Evolutionary conservation across 2,888 invertebrate species (phyloP).

Genomic region (Pecten maximus): DNA sequence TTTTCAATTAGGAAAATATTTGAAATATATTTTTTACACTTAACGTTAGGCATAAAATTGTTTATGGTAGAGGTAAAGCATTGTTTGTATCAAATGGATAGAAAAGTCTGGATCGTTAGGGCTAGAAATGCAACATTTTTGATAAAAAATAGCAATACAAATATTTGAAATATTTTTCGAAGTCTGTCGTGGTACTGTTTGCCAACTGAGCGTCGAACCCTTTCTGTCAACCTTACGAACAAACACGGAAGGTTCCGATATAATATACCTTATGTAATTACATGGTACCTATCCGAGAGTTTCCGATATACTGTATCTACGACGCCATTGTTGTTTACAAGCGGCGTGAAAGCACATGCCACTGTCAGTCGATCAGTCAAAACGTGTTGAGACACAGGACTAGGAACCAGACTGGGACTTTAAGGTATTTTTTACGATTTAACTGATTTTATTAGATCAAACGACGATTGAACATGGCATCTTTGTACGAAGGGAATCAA

Average conservation of each 20-base stretch:
- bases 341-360: conserved; percentile 38
- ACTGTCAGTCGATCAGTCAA: conserved; percentile 24
- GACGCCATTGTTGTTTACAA: conserved; percentile 54
- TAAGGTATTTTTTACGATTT: neutral
- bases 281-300: neutral
- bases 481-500: too few relatives aligned
- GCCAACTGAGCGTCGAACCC: neutral
- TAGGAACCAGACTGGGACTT: neutral
- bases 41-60: too few relatives aligned
- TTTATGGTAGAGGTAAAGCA: too few relatives aligned
- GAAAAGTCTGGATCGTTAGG: too few relatives aligned
- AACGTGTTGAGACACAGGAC: conserved; percentile 24
- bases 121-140: too few relatives aligned
- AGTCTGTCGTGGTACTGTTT: too few relatives aligned
- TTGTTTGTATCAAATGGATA: too few relatives aligned
- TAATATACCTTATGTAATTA: neutral
- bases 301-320: conserved; percentile 46
- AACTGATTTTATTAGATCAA: neutral
- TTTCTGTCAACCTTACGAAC: neutral
- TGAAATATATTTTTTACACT: too few relatives aligned
- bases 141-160: too few relatives aligned
- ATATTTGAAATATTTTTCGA: too few relatives aligned
- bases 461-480: neutral
- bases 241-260: neutral
- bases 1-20: too few relatives aligned